Conservation (phyloP, 1,140 invertebrate species). For the Drosophila cardini region DNA sequence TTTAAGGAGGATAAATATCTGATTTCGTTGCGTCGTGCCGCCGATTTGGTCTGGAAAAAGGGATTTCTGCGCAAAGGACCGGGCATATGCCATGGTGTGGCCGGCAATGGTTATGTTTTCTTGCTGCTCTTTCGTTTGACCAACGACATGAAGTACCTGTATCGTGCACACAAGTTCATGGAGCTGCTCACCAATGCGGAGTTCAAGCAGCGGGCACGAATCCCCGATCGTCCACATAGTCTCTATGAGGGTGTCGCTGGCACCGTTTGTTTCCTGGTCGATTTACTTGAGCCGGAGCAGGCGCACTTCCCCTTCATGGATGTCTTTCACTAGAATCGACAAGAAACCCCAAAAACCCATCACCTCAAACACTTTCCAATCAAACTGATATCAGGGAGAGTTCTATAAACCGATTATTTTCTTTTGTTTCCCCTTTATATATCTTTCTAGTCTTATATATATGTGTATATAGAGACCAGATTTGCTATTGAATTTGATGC, state of each 20-base stretch:
- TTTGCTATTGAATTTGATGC: not conserved
- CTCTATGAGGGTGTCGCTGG: slow-evolving; percentile 95
- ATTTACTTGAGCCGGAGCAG: slow-evolving; percentile 90
- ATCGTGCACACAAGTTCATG: slow-evolving; percentile 91
- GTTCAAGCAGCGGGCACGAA: slow-evolving; percentile 89
- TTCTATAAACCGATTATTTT: no score
- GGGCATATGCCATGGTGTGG: slow-evolving; percentile 93
- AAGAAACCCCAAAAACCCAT: slow-evolving; percentile 2
- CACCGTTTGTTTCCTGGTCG: slow-evolving; percentile 92
- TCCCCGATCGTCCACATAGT: slow-evolving; percentile 92
- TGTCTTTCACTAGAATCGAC: slow-evolving; percentile 89
- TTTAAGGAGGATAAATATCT: slow-evolving; percentile 92
- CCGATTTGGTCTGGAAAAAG: slow-evolving; percentile 91
- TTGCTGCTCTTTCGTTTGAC: slow-evolving; percentile 92
- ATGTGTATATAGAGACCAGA: not conserved
- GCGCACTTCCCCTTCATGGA: slow-evolving; percentile 95
- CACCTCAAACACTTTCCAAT: not conserved
- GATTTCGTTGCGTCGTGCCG: slow-evolving; percentile 88
- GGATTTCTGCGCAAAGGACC: slow-evolving; percentile 93
- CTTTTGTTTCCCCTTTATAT: no score
- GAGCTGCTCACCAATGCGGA: slow-evolving; percentile 89
- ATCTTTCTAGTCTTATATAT: not conserved
- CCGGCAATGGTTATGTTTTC: slow-evolving; percentile 94
- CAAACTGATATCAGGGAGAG: slow-evolving; percentile 3
- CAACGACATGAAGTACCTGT: slow-evolving; percentile 89